Base-by-base conservation (phyloP, 2,888 invertebrate species). In the Cantharis nigra region DNA sequence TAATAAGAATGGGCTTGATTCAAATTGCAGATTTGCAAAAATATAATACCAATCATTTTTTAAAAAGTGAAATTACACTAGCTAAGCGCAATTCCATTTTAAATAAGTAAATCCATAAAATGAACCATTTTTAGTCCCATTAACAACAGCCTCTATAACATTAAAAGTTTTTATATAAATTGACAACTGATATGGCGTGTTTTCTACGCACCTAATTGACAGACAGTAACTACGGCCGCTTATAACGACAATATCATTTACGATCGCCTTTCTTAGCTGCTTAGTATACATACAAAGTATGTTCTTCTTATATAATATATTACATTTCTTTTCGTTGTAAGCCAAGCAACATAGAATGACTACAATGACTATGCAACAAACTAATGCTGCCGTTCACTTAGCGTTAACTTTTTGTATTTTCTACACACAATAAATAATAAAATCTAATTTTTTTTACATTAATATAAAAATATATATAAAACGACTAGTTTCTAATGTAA, bases 71-170 rank as follows among this genome's bases (percentile, higher is more conserved):
- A 23, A 26, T 67, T 67, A 67, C 18, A 67, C 20, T 13, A 3
- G n/a, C 2, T 67, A 3, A 23, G 20, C 23, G 9, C n/a, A n/a
- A 49, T 49, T 49, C 49, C 49, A 49, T 49, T 67, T 67, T 20
- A 67, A 67, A 13, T 26, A 67, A 65, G 65, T n/a, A 67, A 77
- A 74, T 74, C 69, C 71, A 71, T 69, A 71, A 74, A 65, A 69
- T 69, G 75, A 78, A 78, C 71, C 69, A 63, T 63, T 10, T 30
- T 69, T 67, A 49, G 71, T 82, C 86, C 86, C 85, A 83, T 86
- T 86, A 87, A 87, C 87, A 87, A 87, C 87, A 87, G 87, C 87
- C 87, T 87, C 86, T 87, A 87, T 83, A 76, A 85, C 84, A 86
- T 85, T 63, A 84, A 85, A 49, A 49, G 49, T 85, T 84, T 84